Evolutionary conservation across 2,888 invertebrate species (phyloP).

Genomic region (Lobophora halterata): DNA sequence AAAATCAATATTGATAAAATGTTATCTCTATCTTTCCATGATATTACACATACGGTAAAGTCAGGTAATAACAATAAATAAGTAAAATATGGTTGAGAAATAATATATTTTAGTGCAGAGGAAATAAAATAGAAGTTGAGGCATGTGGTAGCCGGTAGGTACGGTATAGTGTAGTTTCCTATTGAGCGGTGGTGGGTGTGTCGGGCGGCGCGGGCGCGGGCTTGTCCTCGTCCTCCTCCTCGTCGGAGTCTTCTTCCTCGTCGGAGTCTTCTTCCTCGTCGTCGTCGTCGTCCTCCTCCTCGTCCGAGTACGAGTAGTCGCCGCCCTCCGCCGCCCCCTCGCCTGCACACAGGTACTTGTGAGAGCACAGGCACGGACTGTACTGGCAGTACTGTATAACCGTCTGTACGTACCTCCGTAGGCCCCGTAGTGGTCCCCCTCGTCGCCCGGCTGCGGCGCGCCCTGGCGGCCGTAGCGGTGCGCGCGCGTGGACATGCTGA

Average conservation of each 20-base stretch:
- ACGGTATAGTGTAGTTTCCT: no score
- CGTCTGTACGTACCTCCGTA: slow-evolving; percentile 16
- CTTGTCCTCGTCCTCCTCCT: slow-evolving; percentile 18
- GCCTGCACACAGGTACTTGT: slow-evolving; percentile 44
- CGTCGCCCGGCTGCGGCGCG: slow-evolving; percentile 85
- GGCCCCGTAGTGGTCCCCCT: slow-evolving; percentile 63
- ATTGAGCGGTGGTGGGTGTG: no score
- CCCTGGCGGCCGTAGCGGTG: slow-evolving; percentile 95
- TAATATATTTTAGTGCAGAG: no score
- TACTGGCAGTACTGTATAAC: neutral
- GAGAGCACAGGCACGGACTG: neutral
- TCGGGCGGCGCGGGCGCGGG: slow-evolving; percentile 1
- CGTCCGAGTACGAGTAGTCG: slow-evolving; percentile 63
- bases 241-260: slow-evolving; percentile 34
- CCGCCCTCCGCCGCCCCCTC: slow-evolving; percentile 75
- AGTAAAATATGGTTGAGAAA: no score
- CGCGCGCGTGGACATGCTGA: slow-evolving; percentile 95
- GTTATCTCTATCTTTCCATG: no score
- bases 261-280: slow-evolving; percentile 49
- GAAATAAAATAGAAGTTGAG: no score
- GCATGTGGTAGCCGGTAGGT: no score
- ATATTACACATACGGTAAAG: no score
- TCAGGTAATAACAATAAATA: no score
- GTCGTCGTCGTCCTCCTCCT: slow-evolving; percentile 52
- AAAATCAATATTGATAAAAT: no score